Conservation (phyloP, 2,113 vertebrate genomes). For the Tachuris rubrigastra region DNA sequence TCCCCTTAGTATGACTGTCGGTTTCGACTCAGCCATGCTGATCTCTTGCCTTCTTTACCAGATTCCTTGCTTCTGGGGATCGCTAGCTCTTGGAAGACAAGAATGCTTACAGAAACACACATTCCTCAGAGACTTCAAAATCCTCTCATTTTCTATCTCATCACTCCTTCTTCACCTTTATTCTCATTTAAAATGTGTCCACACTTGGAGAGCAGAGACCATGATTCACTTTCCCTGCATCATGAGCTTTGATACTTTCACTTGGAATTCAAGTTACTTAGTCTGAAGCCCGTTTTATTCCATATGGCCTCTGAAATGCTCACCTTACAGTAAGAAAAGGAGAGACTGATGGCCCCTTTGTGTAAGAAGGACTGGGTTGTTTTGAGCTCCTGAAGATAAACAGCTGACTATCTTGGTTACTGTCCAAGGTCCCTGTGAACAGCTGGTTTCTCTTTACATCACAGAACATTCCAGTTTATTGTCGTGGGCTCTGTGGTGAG, state of each 20-base stretch:
- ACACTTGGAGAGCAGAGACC: not conserved
- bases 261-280: not conserved
- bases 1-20: not conserved
- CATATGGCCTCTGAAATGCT: not conserved
- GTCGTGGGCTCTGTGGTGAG: not conserved
- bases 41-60: not conserved
- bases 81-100: not conserved
- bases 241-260: not conserved
- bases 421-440: too few species aligned
- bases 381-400: not conserved
- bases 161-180: not conserved
- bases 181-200: not conserved
- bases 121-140: not conserved
- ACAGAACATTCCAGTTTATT: not conserved
- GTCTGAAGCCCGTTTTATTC: not conserved
- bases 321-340: not conserved
- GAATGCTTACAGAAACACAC: not conserved
- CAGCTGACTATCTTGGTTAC: too few species aligned
- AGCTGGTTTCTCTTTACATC: not conserved
- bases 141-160: not conserved
- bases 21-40: not conserved
- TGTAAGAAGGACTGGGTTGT: not conserved
- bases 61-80: not conserved
- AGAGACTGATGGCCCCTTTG: not conserved
- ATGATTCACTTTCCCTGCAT: not conserved